These are phyloP conservation scores for Luscinia luscinia DNA, from an alignment of 2,797 vertebrate genomes.

Conservation along the genomic window DNA sequence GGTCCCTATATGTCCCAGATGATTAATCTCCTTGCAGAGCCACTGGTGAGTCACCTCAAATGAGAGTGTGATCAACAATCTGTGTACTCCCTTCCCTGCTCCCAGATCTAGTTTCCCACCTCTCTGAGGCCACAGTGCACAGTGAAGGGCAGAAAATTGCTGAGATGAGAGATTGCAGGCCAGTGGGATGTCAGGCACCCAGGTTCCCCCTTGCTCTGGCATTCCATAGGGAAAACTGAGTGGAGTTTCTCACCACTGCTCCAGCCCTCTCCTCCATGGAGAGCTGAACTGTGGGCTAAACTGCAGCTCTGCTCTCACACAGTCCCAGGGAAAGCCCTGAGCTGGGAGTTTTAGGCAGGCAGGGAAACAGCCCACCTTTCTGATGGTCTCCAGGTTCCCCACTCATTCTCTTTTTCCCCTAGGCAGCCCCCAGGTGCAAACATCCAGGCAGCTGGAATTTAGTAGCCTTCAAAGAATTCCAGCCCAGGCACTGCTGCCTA, in stretches of 20 bases:
- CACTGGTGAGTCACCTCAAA: not conserved
- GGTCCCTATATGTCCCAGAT: not conserved
- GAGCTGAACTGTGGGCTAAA: not conserved
- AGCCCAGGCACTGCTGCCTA: not conserved
- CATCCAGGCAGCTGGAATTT: not conserved
- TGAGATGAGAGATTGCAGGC: not conserved
- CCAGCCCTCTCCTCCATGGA: not conserved
- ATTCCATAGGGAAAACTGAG: not conserved
- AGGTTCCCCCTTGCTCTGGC: not conserved
- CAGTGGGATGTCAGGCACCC: rapidly evolving
- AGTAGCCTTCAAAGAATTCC: not conserved
- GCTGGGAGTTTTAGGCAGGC: not conserved
- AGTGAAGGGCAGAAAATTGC: not conserved
- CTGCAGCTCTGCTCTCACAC: not conserved
- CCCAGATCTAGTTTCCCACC: not conserved
- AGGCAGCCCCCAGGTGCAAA: not conserved
- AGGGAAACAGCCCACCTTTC: not conserved
- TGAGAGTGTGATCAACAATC: not conserved
- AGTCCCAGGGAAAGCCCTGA: not conserved
- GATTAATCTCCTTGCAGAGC: not conserved
- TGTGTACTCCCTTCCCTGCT: not conserved
- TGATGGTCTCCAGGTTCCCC: not conserved
- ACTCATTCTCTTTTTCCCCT: not conserved
- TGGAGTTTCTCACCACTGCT: not conserved
- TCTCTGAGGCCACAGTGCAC: not conserved